Conservation (phyloP, 2,113 vertebrate species). For the Coryphaenoides rupestris region DNA sequence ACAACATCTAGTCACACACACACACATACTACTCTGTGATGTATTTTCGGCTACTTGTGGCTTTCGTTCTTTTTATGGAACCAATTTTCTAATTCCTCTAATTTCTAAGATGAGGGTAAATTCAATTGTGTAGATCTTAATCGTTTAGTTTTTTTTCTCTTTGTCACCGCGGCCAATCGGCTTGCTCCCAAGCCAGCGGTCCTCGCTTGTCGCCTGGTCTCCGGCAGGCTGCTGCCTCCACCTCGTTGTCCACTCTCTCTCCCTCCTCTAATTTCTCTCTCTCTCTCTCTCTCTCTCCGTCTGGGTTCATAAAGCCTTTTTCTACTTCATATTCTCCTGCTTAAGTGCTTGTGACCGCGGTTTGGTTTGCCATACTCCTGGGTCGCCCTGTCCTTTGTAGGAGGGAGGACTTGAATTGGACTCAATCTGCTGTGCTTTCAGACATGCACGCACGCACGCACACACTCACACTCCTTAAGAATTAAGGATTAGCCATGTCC, state of each 20-base stretch:
- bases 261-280: neutral
- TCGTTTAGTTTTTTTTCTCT: constrained; percentile 12
- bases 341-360: constrained; percentile 25
- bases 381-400: constrained; percentile 36
- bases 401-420: constrained; percentile 24
- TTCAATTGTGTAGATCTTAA: constrained; percentile 10
- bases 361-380: constrained; percentile 17
- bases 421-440: constrained; percentile 4
- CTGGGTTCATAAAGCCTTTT: constrained; percentile 17
- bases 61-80: too few species aligned
- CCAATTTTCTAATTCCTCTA: too few species aligned
- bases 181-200: constrained; percentile 4
- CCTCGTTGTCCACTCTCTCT: constrained; percentile 30
- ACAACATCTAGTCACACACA: neutral
- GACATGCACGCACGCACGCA: neutral
- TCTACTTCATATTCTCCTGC: constrained; percentile 26
- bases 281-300: constrained; percentile 11
- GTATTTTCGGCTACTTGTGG: too few species aligned
- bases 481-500: neutral
- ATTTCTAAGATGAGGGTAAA: too few species aligned
- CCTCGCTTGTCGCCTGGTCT: constrained; percentile 24
- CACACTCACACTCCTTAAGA: constrained; percentile 3
- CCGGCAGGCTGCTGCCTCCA: constrained; percentile 31
- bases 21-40: neutral
- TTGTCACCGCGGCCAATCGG: constrained; percentile 2